A percentile compares a stretch with the other conserved stretches of the same genome.
Conservation (phyloP, 64 coral and sea anemone genomes). For the Dendronephthya gigantea region DNA sequence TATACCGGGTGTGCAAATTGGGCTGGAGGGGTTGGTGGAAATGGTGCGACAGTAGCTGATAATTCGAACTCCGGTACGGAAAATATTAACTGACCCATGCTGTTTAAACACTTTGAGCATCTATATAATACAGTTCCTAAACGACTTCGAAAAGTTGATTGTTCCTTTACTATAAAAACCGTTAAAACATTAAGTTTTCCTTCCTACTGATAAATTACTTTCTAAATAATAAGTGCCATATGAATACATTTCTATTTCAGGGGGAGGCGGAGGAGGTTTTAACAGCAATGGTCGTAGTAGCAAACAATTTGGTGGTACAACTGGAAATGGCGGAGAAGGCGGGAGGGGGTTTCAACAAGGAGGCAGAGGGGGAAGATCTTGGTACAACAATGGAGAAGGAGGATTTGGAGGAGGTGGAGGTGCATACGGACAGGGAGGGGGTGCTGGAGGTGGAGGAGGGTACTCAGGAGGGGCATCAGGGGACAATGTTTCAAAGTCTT, state of each 20-base stretch:
- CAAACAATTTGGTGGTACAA: slow-evolving; percentile 19
- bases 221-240: no score
- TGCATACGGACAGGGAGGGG: not conserved
- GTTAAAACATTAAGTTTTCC: no score
- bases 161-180: no score
- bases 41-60: slow-evolving; percentile 20
- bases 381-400: not conserved
- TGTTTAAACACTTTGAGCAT: no score
- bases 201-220: no score
- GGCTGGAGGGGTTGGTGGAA: slow-evolving; percentile 20
- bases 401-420: slow-evolving; percentile 33
- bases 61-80: slow-evolving; percentile 24
- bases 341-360: slow-evolving; percentile 17
- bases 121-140: no score
- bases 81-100: not conserved
- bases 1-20: not conserved
- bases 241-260: not conserved
- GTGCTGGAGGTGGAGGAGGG: not conserved
- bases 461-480: slow-evolving; percentile 17
- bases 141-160: no score
- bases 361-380: slow-evolving; percentile 1
- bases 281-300: slow-evolving; percentile 24
- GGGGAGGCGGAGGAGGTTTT: slow-evolving; percentile 25
- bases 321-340: slow-evolving; percentile 28
- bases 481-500: not conserved